Evolutionary conservation across 1,140 invertebrate species (phyloP), one percentile per base, ranked within the genome.

Genomic region (Pogonognathellus flavescens): DNA sequence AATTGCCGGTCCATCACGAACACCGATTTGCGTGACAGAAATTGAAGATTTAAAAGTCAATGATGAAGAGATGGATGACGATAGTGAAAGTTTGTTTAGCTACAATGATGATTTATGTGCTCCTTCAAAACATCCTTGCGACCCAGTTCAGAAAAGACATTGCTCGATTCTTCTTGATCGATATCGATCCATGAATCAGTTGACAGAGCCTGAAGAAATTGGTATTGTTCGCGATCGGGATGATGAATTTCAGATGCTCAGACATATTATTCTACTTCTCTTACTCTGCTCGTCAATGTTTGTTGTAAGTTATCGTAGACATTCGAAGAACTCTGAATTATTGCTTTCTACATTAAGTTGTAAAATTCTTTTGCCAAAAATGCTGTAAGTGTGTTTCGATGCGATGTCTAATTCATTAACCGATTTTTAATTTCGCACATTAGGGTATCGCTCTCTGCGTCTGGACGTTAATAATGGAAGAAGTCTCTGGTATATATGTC

Each of bases 401-500:
- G 3, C 1, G 1, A 16, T 16, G 4, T 70, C 11, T 18, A 70
- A 7, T 18, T 13, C 11, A 22, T 2, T 11, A 70, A 70, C 11
- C 7, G 62, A 18, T 10, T 86, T 72, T 22, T 57, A 82, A 52
- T 70, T 76, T 85, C 83, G 60, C 5, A 10, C 76, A 83, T 16
- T 90, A 96, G 95, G 96, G 95, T 41, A 91, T 98, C 84, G 94
- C 96, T 0, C 93, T 98, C 82, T 96, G 95, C 50, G 92, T 96
- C 16, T 97, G 97, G 94, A 95, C 94, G 14, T 90, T 98, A 84
- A 93, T 98, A 85, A 94, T 95, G 92, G 95, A 97, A 90, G 93
- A 95, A 89, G 93, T 95, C 89, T 94, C 94, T 70, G 97, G 97
- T 0, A 95, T 98, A 86, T 98, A 97, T 90, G 93, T 98, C 0